Conservation (phyloP, 2,113 vertebrate species). For the Grammomys dolichurus region DNA sequence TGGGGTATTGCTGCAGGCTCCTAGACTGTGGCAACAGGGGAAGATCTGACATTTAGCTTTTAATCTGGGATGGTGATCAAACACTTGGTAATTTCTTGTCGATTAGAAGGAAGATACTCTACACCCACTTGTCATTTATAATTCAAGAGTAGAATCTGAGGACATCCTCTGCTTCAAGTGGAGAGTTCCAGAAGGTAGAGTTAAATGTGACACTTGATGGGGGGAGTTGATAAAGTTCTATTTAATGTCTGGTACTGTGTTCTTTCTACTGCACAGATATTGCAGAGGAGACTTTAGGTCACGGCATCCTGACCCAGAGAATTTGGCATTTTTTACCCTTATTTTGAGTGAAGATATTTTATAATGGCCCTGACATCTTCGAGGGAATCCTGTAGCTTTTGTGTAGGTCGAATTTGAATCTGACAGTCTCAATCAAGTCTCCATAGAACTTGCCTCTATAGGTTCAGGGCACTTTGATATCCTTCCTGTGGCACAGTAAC, state of each 20-base stretch:
- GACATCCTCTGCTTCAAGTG: background rate
- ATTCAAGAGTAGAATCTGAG: background rate
- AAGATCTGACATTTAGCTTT: background rate
- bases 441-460: background rate
- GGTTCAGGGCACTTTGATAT: background rate
- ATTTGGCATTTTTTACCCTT: background rate
- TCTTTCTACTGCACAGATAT: background rate
- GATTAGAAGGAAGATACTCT: background rate
- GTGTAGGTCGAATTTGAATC: background rate
- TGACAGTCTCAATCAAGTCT: background rate
- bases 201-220: background rate
- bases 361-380: background rate
- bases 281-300: background rate
- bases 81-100: background rate
- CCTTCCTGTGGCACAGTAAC: too few relatives aligned
- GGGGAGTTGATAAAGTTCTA: background rate
- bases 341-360: background rate
- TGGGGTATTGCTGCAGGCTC: background rate
- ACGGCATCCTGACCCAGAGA: background rate
- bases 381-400: background rate
- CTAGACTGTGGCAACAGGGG: background rate
- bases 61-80: too few relatives aligned
- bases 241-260: fast-evolving
- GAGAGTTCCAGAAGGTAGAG: background rate
- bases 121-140: background rate